Evolutionary conservation across 2,888 invertebrate genomes (phyloP).

Genomic region (Neelides folsomi): DNA sequence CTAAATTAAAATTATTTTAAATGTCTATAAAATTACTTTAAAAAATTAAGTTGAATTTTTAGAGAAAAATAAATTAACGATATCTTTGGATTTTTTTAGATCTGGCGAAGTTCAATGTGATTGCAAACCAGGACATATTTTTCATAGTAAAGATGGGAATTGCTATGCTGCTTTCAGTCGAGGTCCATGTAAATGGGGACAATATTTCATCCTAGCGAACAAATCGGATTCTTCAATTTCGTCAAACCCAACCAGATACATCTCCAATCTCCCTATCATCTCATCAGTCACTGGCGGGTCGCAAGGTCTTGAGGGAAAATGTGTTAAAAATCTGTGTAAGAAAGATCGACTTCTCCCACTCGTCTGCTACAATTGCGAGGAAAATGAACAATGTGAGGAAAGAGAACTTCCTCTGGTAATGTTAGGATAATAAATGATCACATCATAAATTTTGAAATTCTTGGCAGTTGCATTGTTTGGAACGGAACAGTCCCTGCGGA

Average conservation of each 20-base stretch:
- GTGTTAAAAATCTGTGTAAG: conserved; percentile 17
- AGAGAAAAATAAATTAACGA: too few species aligned
- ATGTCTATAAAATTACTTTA: too few species aligned
- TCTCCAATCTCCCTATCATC: too few species aligned
- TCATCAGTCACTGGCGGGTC: not conserved
- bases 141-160: conserved; percentile 11
- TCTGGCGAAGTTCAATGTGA: conserved; percentile 25
- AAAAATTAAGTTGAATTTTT: too few species aligned
- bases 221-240: not conserved
- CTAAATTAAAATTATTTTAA: too few species aligned
- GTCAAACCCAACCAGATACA: not conserved
- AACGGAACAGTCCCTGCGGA: conserved; percentile 5
- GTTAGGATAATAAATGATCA: too few species aligned
- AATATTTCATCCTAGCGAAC: conserved; percentile 5
- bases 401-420: too few species aligned
- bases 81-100: conserved; percentile 6
- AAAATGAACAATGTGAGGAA: conserved; percentile 4
- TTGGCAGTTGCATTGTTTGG: conserved; percentile 8
- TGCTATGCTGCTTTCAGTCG: conserved; percentile 17
- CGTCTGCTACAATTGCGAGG: conserved; percentile 3
- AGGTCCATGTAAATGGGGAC: conserved; percentile 19
- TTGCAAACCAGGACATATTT: conserved; percentile 16
- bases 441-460: not conserved
- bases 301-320: conserved; percentile 1
- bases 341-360: conserved; percentile 8